Evolutionary conservation across 2,797 vertebrate species (phyloP), one percentile per base, ranked within the genome.

Genomic region (Myiothlypis coronata): DNA sequence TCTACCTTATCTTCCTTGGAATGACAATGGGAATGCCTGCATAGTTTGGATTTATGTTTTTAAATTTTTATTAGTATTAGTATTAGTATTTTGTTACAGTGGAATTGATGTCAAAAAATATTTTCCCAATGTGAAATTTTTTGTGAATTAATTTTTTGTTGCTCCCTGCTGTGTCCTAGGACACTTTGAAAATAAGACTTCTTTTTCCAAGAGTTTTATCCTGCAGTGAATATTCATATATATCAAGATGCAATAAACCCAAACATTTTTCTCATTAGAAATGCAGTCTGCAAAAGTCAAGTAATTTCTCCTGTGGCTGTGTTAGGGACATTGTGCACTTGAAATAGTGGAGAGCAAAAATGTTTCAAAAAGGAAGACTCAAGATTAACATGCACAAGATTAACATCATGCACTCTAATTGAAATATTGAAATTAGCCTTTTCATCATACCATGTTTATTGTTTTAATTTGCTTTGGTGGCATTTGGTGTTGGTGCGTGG

Each of bases 141-240:
- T 27, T 59, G 49, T 79, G 6, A 89, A 96, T 86, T 59, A 78
- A 74, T 86, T 81, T 91, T 80, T 93, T 93, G 37, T 72, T 78
- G 22, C 50, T 90, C 53, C 64, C 60, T 91, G 50, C 35, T 86
- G 28, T 79, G 34, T 91, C 84, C 67, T 80, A 83, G 89, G 80
- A 90, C 74, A 75, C 27, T 69, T 79, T 49, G 39, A 86, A 94
- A 92, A 91, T 28, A 13, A 82, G 63, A 64, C 17, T 20, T 16
- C 82, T 88, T 94, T 89, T 94, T 89, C 3, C 16, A 55, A 39
- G 65, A 49, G 32, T 89, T 94, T 89, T 83, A 69, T 65, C 57
- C 22, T 83, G 68, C 90, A 44, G n/a, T 59, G 83, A 83, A 69
- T 95, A 93, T 96, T 93, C 91, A 83, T 91, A 81, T 89, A 84